phyloP scores from a whole-genome alignment of 30 jellyfish, hydroid and myxozoan genomes.

The Aurelia sp. region DNA sequence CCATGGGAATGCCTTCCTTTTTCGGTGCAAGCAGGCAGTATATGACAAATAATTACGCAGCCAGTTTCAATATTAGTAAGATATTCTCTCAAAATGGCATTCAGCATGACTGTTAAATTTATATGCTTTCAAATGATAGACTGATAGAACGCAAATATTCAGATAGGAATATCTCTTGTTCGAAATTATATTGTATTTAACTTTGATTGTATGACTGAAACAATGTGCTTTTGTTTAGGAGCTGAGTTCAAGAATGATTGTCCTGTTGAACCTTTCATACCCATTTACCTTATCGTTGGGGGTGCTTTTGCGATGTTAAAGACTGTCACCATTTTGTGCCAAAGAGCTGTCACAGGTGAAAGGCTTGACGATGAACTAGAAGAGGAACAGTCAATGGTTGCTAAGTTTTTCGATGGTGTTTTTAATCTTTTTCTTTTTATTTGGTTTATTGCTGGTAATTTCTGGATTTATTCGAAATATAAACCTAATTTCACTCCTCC shows the following conservation, averaged over 20 bases:
- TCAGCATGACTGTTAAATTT: too few species aligned
- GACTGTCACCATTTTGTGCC: slow-evolving; percentile 81
- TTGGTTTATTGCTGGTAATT: slow-evolving; percentile 98
- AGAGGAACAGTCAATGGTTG: slow-evolving; percentile 82
- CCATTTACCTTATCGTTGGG: slow-evolving; percentile 96
- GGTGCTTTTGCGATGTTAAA: slow-evolving; percentile 97
- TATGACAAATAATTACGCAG: too few species aligned
- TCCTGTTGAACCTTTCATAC: slow-evolving; percentile 98
- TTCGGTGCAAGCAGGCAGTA: too few species aligned
- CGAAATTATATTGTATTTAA: too few species aligned
- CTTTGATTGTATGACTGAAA: too few species aligned
- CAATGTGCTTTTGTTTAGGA: slow-evolving; percentile 58
- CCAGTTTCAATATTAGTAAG: too few species aligned
- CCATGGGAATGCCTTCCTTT: too few species aligned
- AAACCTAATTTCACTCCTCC: slow-evolving; percentile 96
- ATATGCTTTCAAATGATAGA: too few species aligned
- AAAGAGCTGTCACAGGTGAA: slow-evolving; percentile 77
- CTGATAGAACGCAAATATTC: too few species aligned
- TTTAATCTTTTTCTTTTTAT: slow-evolving; percentile 90
- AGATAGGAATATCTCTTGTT: too few species aligned
- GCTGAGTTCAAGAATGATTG: slow-evolving; percentile 87
- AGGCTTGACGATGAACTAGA: slow-evolving; percentile 45
- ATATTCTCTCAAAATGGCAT: too few species aligned
- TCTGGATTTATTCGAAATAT: slow-evolving; percentile 96
- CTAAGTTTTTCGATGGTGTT: slow-evolving; percentile 87